Percentiles rank a stretch among this genome's conserved stretches.
Evolutionary conservation across 2,797 vertebrate genomes (phyloP).

Genomic region (Paguma larvata): DNA sequence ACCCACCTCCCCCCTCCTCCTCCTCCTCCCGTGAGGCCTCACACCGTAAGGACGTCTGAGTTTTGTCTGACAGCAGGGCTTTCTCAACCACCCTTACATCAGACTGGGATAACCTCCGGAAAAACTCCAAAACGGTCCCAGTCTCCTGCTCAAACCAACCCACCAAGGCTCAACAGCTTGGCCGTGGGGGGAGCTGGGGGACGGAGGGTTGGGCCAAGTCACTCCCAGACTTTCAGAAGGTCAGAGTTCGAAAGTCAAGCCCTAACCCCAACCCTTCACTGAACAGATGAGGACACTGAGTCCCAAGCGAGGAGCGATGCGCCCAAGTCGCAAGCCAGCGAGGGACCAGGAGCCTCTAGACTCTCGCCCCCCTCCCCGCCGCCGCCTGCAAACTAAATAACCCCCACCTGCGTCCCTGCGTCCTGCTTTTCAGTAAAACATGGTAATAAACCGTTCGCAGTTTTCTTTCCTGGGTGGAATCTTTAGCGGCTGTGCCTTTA

Average conservation of each 20-base stretch:
- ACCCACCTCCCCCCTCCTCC: no score
- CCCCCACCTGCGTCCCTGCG: neutral
- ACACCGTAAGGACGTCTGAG: neutral
- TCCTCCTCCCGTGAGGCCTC: neutral
- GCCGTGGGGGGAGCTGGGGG: neutral
- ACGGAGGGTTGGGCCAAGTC: no score
- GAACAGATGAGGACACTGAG: neutral
- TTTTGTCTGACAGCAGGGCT: neutral
- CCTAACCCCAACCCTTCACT: neutral
- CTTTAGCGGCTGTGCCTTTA: conserved; percentile 12
- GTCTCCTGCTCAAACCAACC: neutral
- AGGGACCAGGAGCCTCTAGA: neutral
- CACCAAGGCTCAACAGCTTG: neutral
- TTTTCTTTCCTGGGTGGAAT: neutral
- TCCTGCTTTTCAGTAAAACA: neutral
- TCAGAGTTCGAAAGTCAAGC: neutral
- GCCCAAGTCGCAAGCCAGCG: neutral
- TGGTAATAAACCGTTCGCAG: neutral
- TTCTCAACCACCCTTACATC: neutral
- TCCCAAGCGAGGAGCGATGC: neutral
- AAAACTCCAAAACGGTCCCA: neutral
- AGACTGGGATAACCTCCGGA: neutral
- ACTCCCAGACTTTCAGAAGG: neutral
- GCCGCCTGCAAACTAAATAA: neutral
- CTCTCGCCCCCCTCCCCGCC: fast-evolving